Percentiles rank a stretch among this genome's conserved stretches.
Conservation (phyloP, 2,888 invertebrate genomes). For the Mechanitis mazaeus region DNA sequence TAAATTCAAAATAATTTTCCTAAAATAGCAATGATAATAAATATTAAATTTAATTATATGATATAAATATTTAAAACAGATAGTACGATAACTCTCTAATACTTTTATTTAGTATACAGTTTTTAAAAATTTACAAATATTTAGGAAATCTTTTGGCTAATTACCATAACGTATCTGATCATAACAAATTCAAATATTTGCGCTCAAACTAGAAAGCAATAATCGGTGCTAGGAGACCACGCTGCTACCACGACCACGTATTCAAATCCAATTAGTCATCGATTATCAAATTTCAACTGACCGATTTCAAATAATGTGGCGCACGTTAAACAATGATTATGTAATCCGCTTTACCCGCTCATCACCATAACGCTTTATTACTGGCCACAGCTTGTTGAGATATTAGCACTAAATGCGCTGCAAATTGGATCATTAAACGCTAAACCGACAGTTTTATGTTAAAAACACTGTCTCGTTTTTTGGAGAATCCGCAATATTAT, state of each 20-base stretch:
- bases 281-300: conserved; percentile 10
- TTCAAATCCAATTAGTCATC: conserved; percentile 6
- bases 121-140: no score
- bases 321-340: conserved; percentile 12
- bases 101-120: no score
- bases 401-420: conserved; percentile 44
- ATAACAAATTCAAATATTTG: not conserved
- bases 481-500: conserved; percentile 6
- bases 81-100: no score
- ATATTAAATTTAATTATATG: no score
- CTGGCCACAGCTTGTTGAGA: conserved; percentile 24
- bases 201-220: not conserved
- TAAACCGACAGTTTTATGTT: conserved; percentile 54
- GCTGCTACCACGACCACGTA: not conserved
- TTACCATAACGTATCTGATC: not conserved
- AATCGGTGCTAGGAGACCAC: not conserved
- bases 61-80: no score
- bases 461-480: conserved; percentile 32
- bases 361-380: conserved; percentile 23
- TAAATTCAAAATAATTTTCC: no score
- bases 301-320: conserved; percentile 9
- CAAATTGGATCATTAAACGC: conserved; percentile 61
- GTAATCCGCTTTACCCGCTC: conserved; percentile 24
- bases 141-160: no score
- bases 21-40: no score